A percentile compares a stretch with the other conserved stretches of the same genome.
These are phyloP conservation scores for Mormyrus proboscirostris DNA, from an alignment of 2,797 vertebrate genomes.

Conservation along the genomic window DNA sequence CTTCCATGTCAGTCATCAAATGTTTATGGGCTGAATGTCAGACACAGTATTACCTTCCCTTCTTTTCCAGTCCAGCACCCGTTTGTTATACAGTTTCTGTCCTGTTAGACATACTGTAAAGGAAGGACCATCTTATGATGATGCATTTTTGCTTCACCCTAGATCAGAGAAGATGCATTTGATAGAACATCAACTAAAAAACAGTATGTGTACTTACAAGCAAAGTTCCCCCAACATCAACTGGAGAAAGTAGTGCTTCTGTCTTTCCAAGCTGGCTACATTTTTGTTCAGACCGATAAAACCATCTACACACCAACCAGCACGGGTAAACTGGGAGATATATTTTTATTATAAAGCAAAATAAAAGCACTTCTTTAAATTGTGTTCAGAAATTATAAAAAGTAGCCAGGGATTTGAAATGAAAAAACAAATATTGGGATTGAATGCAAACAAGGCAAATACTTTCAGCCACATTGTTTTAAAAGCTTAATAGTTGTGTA, in stretches of 20 bases:
- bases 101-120: background rate
- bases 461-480: background rate
- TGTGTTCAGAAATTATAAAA: background rate
- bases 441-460: background rate
- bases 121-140: background rate
- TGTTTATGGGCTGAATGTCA: background rate
- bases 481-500: background rate
- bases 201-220: conserved; percentile 39
- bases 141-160: background rate
- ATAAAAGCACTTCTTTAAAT: background rate
- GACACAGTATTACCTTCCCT: background rate
- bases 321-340: background rate
- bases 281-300: conserved; percentile 44
- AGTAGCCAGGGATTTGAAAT: background rate
- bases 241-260: conserved; percentile 37
- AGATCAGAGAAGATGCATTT: conserved; percentile 12
- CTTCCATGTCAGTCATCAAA: background rate
- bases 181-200: conserved; percentile 20
- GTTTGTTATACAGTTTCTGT: background rate
- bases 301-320: conserved; percentile 35
- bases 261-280: conserved; percentile 40
- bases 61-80: background rate
- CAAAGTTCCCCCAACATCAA: conserved; percentile 14
- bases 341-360: background rate
- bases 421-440: background rate